Percentiles rank a stretch among this genome's conserved stretches.
Evolutionary conservation across 2,113 vertebrate genomes (phyloP).

Genomic region (Albula glossodonta): DNA sequence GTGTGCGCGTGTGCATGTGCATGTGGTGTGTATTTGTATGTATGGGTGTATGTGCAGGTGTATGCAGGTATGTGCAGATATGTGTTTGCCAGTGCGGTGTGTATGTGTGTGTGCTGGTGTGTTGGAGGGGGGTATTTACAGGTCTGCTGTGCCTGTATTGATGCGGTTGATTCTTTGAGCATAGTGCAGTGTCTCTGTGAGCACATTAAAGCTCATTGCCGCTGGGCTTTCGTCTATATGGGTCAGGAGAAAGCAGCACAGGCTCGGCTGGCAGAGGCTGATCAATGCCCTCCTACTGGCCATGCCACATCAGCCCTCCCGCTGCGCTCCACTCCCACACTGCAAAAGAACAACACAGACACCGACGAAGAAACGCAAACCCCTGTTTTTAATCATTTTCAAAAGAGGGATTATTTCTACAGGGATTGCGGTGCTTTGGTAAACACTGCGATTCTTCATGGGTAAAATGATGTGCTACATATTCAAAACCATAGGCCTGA

Average conservation of each 20-base stretch:
- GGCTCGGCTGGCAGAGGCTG: conserved; percentile 22
- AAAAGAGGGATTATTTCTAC: background rate
- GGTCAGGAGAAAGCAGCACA: conserved; percentile 48
- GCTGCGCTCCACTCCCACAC: background rate
- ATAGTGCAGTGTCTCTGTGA: background rate
- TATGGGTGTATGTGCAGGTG: background rate
- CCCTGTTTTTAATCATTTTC: background rate
- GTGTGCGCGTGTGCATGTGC: background rate
- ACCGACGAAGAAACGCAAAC: background rate
- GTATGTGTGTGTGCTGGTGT: background rate
- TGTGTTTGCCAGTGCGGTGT: background rate
- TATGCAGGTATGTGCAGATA: background rate
- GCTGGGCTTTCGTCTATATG: conserved; percentile 41
- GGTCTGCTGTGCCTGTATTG: conserved; percentile 20
- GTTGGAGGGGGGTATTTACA: conserved; percentile 23
- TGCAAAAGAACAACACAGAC: background rate
- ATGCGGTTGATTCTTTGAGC: background rate
- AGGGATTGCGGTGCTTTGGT: background rate
- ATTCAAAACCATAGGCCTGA: background rate
- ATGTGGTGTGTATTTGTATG: background rate
- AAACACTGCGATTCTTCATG: background rate
- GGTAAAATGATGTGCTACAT: background rate
- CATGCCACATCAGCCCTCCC: background rate
- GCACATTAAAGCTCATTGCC: conserved; percentile 35
- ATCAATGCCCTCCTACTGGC: conserved; percentile 24